Evolutionary conservation across 2,888 invertebrate species (phyloP).

Genomic region (Pelosia muscerda): DNA sequence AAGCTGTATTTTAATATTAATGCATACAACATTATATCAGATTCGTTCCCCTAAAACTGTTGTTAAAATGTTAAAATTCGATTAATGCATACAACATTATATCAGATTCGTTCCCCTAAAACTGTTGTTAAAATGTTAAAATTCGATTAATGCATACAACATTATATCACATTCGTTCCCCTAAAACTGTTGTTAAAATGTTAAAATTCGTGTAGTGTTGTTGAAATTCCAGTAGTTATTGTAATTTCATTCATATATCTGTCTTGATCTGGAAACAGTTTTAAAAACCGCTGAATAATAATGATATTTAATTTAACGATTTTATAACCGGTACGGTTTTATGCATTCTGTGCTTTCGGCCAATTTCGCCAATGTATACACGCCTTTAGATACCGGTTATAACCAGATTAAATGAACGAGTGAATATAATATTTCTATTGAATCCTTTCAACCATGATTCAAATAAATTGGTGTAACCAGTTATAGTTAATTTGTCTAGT

Average conservation of each 20-base stretch:
- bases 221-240: not conserved
- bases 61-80: too few relatives aligned
- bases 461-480: slow-evolving; percentile 3
- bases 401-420: slow-evolving; percentile 11
- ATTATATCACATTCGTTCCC: too few relatives aligned
- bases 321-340: not conserved
- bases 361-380: not conserved
- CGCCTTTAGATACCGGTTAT: slow-evolving; percentile 12
- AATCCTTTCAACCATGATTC: not conserved
- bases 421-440: slow-evolving; percentile 14
- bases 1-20: too few relatives aligned
- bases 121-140: too few relatives aligned
- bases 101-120: too few relatives aligned
- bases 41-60: too few relatives aligned
- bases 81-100: too few relatives aligned
- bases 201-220: too few relatives aligned
- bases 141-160: too few relatives aligned
- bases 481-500: slow-evolving; percentile 10
- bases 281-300: not conserved
- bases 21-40: too few relatives aligned
- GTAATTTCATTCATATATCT: not conserved
- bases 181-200: too few relatives aligned
- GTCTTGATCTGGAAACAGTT: not conserved
- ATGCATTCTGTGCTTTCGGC: not conserved
- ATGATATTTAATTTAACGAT: not conserved